Conservation (phyloP, 2,797 vertebrate species). For the Thalassophryne amazonica region DNA sequence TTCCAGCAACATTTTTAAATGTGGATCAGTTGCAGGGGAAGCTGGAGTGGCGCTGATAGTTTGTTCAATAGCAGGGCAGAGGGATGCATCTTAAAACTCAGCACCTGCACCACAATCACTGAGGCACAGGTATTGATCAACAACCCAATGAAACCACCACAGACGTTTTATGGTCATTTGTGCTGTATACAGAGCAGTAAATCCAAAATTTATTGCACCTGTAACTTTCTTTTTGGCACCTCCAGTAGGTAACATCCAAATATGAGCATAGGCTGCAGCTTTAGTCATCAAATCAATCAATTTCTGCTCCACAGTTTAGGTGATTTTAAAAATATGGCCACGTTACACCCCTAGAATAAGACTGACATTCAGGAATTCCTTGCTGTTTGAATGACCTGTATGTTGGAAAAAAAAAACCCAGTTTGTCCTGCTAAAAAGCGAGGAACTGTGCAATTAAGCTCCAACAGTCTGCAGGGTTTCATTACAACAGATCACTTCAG, state of each 20-base stretch:
- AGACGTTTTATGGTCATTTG: slow-evolving; percentile 34
- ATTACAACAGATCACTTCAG: too few species aligned
- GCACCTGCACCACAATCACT: slow-evolving; percentile 23
- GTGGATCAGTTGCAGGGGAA: background rate
- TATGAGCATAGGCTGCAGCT: background rate
- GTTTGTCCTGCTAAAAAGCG: too few species aligned
- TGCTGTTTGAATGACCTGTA: too few species aligned
- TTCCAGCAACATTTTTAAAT: background rate
- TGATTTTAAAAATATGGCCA: too few species aligned
- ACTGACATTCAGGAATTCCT: too few species aligned
- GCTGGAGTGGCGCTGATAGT: background rate
- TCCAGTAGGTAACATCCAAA: slow-evolving; percentile 12
- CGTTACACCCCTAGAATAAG: too few species aligned
- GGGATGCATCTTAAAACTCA: slow-evolving; percentile 14
- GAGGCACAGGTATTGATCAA: slow-evolving; percentile 46
- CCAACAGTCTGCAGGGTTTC: too few species aligned
- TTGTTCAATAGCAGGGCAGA: background rate
- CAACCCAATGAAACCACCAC: slow-evolving; percentile 5
- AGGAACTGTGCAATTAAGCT: too few species aligned
- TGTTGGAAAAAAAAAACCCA: too few species aligned
- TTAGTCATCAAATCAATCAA: background rate
- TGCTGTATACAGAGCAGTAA: background rate
- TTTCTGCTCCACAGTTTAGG: slow-evolving; percentile 3
- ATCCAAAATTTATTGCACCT: slow-evolving; percentile 12
- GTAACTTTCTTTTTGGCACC: slow-evolving; percentile 26